Evolutionary conservation across 2,113 vertebrate genomes (phyloP).

Genomic region (Dipodomys stephensi): DNA sequence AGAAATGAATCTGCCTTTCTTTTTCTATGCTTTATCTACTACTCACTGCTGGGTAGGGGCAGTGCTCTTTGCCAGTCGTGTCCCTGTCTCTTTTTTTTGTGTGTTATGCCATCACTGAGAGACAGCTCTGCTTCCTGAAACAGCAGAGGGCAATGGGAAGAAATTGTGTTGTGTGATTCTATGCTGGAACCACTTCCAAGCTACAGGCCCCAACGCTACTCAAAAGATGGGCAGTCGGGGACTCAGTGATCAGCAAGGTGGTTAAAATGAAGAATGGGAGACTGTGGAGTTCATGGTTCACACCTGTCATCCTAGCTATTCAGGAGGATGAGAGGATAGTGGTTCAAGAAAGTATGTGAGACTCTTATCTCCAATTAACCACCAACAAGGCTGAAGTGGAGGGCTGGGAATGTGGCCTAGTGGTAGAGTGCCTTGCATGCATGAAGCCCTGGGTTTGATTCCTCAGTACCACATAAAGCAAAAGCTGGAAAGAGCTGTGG

Average conservation of each 20-base stretch:
- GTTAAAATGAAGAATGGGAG: too few species aligned
- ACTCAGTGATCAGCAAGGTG: too few species aligned
- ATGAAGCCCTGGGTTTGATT: too few species aligned
- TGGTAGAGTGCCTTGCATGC: too few species aligned
- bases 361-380: neutral
- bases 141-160: neutral
- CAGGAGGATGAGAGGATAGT: neutral
- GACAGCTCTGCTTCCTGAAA: too few species aligned
- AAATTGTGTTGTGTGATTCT: accelerated
- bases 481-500: too few species aligned
- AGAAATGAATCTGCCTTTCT: neutral
- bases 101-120: neutral
- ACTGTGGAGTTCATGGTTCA: neutral
- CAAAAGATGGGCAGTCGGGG: too few species aligned
- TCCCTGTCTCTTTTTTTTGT: neutral
- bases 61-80: neutral
- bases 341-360: neutral
- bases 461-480: too few species aligned
- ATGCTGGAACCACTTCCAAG: neutral
- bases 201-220: neutral
- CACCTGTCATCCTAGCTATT: neutral
- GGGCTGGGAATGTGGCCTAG: too few species aligned
- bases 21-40: too few species aligned
- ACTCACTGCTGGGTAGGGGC: too few species aligned
- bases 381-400: too few species aligned